Evolutionary conservation across 2,113 vertebrate species (phyloP).

Genomic region (Pachyramphus minor): DNA sequence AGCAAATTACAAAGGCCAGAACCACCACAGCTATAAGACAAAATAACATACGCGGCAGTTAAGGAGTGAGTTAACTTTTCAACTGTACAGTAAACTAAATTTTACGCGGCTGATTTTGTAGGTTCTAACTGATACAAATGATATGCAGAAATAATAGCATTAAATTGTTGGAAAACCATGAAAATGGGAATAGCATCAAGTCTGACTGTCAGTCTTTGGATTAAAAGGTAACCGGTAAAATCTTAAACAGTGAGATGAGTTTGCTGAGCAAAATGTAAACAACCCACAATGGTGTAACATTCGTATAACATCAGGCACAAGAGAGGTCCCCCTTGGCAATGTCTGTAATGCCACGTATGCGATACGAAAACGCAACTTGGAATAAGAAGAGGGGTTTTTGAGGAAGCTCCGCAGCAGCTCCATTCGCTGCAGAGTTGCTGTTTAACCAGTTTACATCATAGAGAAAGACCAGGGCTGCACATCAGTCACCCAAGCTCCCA

Average conservation of each 20-base stretch:
- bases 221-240: background rate
- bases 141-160: background rate
- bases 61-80: background rate
- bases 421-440: background rate
- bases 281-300: background rate
- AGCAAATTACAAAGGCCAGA: constrained; percentile 85
- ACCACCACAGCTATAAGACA: constrained; percentile 81
- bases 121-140: background rate
- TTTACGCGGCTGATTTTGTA: background rate
- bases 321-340: background rate
- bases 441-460: fast-evolving
- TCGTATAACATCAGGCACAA: background rate
- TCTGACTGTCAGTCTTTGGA: background rate
- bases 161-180: background rate
- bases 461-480: background rate
- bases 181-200: background rate
- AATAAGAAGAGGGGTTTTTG: background rate
- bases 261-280: background rate
- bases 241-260: background rate
- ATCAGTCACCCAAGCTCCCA: background rate
- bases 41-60: background rate
- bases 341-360: fast-evolving
- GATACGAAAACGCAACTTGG: background rate
- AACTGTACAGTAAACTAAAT: background rate
- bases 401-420: background rate